These are phyloP conservation scores for Temnopleurus reevesii DNA, from an alignment of 53 echinoderm and acorn worm genomes.

Conservation along the genomic window DNA sequence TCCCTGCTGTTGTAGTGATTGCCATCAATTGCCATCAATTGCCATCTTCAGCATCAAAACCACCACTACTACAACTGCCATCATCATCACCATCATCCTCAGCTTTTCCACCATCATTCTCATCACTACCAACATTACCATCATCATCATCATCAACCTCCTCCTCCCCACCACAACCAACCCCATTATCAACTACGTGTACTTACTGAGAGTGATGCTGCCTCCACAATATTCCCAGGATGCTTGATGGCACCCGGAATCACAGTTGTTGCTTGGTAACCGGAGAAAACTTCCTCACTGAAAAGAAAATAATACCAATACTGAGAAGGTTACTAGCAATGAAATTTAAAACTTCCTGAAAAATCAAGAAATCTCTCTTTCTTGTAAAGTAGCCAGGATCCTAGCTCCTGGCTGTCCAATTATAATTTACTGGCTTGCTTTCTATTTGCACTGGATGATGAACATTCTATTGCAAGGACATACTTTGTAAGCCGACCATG, in stretches of 20 bases:
- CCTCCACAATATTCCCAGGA: conserved; percentile 90
- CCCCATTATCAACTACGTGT: neutral
- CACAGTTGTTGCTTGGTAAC: conserved; percentile 66
- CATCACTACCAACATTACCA: neutral
- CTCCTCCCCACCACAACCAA: neutral
- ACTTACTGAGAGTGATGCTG: conserved; percentile 94
- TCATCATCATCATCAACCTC: neutral
- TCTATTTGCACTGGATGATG: no score
- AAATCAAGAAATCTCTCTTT: no score
- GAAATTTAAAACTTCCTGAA: neutral
- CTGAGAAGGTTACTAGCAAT: neutral
- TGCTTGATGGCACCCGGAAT: conserved; percentile 77
- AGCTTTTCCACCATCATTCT: neutral
- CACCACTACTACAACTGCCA: no score
- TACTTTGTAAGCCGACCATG: no score
- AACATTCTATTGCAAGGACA: no score
- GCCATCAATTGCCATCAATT: no score
- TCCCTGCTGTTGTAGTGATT: no score
- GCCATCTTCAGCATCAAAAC: no score
- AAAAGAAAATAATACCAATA: neutral
- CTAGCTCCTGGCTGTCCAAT: no score
- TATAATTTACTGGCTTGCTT: no score
- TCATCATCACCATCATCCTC: no score
- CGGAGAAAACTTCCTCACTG: conserved; percentile 88
- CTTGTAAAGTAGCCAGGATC: no score